Base-by-base conservation (phyloP, 2,888 invertebrate genomes). In the Xylota segnis region DNA sequence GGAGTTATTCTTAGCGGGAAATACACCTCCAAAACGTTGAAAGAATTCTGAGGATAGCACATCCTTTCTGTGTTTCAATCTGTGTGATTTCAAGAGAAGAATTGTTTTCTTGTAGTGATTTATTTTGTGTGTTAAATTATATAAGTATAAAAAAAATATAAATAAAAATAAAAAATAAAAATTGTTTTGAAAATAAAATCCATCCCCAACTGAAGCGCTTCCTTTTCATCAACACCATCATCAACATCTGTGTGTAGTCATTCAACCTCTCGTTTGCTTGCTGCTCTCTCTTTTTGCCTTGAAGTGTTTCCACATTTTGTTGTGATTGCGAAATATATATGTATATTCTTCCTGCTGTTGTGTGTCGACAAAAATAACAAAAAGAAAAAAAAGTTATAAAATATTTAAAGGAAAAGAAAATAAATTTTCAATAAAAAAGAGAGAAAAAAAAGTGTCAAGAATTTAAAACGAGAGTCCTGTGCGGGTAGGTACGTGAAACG, bases 251-350 rank as follows among this genome's bases (percentile, higher is more conserved):
- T 81, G 75, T 78, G 68, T 47, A 81, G 65, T 56, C 58, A 65
- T 70, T 79, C n/a, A 79, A 83, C 63, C 65, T 66, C 61, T 76
- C 40, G 18, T 70, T 47, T n/a, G 37, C 34, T 59, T 14, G 43
- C 43, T 14, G 43, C 43, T 66, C 45, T 34, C 61, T 81, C 66
- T 16, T 52, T 56, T 63, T 47, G 45, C 58, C 66, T 72, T 59
- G 43, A 66, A 81, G 81, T 84, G 84, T 84, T 84, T 84, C 75
- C 75, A 75, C 81, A 81, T 75, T 68, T 81, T 81, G 81, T 81
- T 81, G 84, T 84, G 84, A 84, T 84, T 84, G 79, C 65, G 40
- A 83, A 54, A 61, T 61, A 81, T 63, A 7, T 34, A 37, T 34
- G n/a, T 34, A 34, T 37, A 37, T 59, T 47, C 27, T 7, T 52